phyloP scores from a whole-genome alignment of 1,140 invertebrate species.

The Thalassaphorura encarpata region DNA sequence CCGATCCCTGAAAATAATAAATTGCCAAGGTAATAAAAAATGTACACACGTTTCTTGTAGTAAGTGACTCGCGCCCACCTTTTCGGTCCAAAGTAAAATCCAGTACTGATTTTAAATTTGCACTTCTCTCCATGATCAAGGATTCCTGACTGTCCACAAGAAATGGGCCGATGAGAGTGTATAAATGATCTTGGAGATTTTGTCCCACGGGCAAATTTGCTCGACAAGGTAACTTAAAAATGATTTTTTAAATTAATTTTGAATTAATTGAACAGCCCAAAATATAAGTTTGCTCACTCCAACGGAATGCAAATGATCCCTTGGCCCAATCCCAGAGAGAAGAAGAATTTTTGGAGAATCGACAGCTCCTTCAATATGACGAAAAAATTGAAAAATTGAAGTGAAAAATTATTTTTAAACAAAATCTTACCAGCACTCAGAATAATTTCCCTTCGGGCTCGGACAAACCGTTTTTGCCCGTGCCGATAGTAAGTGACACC shows the following conservation, averaged over 20 bases:
- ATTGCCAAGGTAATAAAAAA: not conserved
- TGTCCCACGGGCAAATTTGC: slow-evolving; percentile 13
- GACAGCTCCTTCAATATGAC: no score
- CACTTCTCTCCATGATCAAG: slow-evolving; percentile 4
- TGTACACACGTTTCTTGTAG: no score
- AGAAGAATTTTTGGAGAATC: slow-evolving; percentile 67
- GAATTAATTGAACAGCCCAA: not conserved
- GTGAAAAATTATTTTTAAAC: no score
- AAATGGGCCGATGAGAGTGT: slow-evolving; percentile 11
- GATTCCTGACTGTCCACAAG: slow-evolving; percentile 15
- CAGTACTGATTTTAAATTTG: not conserved
- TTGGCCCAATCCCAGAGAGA: slow-evolving; percentile 61
- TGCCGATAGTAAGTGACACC: slow-evolving; percentile 19
- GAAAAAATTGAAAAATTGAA: no score
- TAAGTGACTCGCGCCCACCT: not conserved
- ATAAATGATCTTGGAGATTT: slow-evolving; percentile 16
- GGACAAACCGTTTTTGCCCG: slow-evolving; percentile 13
- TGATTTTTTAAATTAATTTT: not conserved
- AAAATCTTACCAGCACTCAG: slow-evolving; percentile 54
- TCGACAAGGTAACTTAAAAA: not conserved
- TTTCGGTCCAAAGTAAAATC: not conserved
- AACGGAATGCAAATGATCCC: not conserved
- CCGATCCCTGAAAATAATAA: no score
- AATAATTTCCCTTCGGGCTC: slow-evolving; percentile 35
- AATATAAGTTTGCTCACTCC: not conserved